Base-by-base conservation (phyloP, 1,140 invertebrate species). In the Trialeurodes vaporariorum region DNA sequence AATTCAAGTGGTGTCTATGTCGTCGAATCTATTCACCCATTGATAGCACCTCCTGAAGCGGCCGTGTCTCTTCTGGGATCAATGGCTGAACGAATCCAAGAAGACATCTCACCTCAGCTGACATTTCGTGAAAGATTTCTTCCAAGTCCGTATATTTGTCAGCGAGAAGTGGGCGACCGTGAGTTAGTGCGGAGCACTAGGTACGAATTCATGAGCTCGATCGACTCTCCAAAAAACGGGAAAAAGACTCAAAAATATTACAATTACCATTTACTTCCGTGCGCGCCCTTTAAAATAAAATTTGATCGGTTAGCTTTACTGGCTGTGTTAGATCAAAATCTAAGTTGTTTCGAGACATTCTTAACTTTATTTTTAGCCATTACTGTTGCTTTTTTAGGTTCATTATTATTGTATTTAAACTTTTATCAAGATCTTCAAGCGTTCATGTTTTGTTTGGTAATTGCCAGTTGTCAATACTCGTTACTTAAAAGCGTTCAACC, bases 401-500 rank as follows among this genome's bases (percentile, higher is more conserved):
- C 93, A 0, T 77, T 90, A 59, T 82, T 98, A 21, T 81, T 99
- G 1, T 87, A 91, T 72, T 82, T 87, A 40, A 86, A 89, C 27
- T 91, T 96, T 75, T 98, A 96, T 79, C 86, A 87, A 72, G 96
- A 99, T 77, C 84, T 98, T 49, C 91, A 87, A 72, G 90, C 96
- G 2, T 94, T 98, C 79, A 81, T 97, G 69, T 96, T 99, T 77
- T 98, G 96, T 80, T 93, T 97, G 72, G 91, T 98, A 25, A 94
- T 98, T 61, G 96, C 96, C 13, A 89, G 94, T 12, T 96, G 94
- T 77, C 96, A 99, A 77, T 99, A 99, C 78, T 98, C 96, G 0
- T 80, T 99, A 62, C 80, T 99, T 21, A 99, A 99, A 81, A 98
- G 94, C 78, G 97, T 99, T 2, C 97, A 99, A 76, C 97, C 97